Conservation (phyloP, 2,113 vertebrate genomes). For the Vanacampus margaritifer region DNA sequence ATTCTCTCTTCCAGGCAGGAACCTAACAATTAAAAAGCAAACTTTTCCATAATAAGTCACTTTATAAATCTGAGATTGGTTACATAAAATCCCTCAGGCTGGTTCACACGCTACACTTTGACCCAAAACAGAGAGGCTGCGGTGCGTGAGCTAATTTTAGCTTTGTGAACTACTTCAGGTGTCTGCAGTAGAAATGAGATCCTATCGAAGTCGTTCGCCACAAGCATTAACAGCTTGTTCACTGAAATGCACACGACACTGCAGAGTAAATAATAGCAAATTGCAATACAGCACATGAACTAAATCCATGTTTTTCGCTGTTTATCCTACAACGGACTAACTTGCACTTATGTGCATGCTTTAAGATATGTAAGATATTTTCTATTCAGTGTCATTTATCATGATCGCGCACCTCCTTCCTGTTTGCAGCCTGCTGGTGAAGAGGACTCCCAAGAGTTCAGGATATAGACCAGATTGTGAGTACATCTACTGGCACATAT, state of each 20-base stretch:
- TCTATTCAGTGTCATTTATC: not conserved
- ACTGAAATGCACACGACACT: not conserved
- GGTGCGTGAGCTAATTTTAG: not conserved
- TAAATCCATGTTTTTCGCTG: no score
- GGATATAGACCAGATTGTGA: slow-evolving; percentile 81
- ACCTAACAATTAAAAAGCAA: not conserved
- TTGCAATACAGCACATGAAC: no score
- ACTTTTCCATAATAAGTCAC: not conserved
- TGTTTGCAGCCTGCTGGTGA: slow-evolving; percentile 74
- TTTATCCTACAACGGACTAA: no score
- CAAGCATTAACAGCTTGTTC: not conserved
- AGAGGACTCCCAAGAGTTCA: slow-evolving; percentile 76
- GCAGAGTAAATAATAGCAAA: no score
- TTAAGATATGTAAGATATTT: not conserved
- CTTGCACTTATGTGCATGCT: not conserved
- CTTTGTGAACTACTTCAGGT: not conserved
- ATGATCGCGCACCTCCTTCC: slow-evolving; percentile 8
- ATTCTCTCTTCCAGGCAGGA: no score
- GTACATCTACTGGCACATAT: slow-evolving; percentile 30
- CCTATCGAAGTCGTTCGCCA: not conserved
- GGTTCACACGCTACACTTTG: not conserved
- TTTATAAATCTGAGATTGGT: not conserved
- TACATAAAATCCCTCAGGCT: not conserved
- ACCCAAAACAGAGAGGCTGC: not conserved
- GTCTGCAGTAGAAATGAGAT: not conserved